Conservation (phyloP, 2,888 invertebrate genomes). For the Nephrotoma flavescens region DNA sequence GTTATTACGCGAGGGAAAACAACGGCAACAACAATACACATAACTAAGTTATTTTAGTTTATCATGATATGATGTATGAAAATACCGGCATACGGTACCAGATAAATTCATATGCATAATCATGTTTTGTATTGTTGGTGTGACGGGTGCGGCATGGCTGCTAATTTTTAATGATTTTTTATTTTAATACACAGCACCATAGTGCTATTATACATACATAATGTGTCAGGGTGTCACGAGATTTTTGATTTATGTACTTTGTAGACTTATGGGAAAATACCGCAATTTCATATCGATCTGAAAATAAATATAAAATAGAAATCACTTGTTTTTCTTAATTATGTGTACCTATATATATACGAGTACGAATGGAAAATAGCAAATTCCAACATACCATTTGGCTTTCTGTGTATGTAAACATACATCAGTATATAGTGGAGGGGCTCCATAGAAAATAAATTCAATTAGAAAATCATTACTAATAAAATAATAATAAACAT, state of each 20-base stretch:
- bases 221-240: background rate
- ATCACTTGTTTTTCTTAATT: background rate
- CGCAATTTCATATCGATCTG: background rate
- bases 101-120: background rate
- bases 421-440: no score
- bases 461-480: background rate
- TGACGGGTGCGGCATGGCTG: background rate
- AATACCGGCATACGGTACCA: background rate
- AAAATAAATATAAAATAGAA: background rate
- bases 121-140: background rate
- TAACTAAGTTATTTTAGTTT: background rate
- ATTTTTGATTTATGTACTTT: background rate
- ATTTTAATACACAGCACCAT: background rate
- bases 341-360: no score
- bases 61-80: background rate
- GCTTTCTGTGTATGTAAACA: background rate
- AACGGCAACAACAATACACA: background rate
- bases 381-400: background rate
- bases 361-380: background rate
- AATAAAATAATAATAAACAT: background rate
- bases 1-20: background rate
- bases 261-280: background rate
- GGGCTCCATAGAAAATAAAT: background rate
- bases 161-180: background rate
- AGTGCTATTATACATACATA: background rate